Evolutionary conservation across 2,888 invertebrate species (phyloP).

Genomic region (Agrochola lychnidis): DNA sequence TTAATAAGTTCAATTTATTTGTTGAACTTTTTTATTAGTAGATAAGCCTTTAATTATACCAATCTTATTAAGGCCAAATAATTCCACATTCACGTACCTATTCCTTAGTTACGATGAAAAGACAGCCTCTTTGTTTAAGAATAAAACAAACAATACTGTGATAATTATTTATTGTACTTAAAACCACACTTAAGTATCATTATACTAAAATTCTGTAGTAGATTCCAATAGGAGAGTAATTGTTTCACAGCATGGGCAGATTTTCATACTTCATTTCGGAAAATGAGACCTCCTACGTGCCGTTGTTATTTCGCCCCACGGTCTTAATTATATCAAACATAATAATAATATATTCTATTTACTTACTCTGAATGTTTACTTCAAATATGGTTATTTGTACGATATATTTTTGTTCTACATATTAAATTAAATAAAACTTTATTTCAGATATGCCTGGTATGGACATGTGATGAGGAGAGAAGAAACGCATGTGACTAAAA

Average conservation of each 20-base stretch:
- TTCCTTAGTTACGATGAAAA: background rate
- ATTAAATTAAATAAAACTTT: too few species aligned
- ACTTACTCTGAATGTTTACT: background rate
- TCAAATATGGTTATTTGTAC: background rate
- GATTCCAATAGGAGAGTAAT: background rate
- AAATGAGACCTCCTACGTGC: background rate
- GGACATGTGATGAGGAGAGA: too few species aligned
- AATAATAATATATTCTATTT: background rate
- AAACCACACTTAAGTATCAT: conserved; percentile 8
- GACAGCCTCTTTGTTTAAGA: background rate
- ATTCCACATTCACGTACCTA: background rate
- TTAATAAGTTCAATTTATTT: too few species aligned
- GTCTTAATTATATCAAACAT: conserved; percentile 9
- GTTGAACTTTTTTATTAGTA: too few species aligned
- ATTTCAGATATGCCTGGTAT: too few species aligned
- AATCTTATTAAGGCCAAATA: too few species aligned
- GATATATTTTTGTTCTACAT: background rate
- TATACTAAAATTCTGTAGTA: background rate
- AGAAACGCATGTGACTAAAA: too few species aligned
- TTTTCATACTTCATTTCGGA: background rate
- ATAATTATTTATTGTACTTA: conserved; percentile 8
- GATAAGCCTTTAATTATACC: too few species aligned
- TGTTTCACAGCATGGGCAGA: conserved; percentile 10
- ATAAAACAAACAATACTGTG: background rate
- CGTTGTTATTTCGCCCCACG: background rate